Evolutionary conservation across 2,113 vertebrate genomes (phyloP).

Genomic region (Alouatta palliata): DNA sequence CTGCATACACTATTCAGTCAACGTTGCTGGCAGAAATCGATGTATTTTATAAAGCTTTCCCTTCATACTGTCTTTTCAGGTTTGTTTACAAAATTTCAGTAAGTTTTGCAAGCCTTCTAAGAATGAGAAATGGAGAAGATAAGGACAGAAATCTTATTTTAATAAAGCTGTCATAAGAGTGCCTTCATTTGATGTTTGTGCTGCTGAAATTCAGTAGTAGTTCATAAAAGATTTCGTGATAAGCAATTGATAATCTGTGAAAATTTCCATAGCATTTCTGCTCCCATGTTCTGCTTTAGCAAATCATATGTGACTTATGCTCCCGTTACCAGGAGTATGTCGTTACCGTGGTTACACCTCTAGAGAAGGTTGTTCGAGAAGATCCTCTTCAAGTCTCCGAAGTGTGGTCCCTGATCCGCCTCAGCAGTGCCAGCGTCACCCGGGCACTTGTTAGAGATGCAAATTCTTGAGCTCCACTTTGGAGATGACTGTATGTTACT

Average conservation of each 20-base stretch:
- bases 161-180: not conserved
- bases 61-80: not conserved
- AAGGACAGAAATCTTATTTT: not conserved
- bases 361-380: fast-evolving
- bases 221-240: not conserved
- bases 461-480: not conserved
- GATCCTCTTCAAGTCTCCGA: not conserved
- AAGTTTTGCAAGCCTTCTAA: not conserved
- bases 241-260: not conserved
- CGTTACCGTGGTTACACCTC: not conserved
- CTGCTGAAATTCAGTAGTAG: not conserved
- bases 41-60: not conserved
- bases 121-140: not conserved
- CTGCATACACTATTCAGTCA: not conserved
- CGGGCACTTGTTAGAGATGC: not conserved
- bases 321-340: fast-evolving
- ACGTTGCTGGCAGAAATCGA: not conserved
- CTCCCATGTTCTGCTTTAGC: not conserved
- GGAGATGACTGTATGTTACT: not conserved
- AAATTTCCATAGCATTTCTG: not conserved
- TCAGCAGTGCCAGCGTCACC: too few species aligned
- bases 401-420: too few species aligned
- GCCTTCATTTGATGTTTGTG: not conserved
- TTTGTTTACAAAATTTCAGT: not conserved
- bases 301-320: not conserved